Conservation (phyloP, 2,888 invertebrate genomes). For the Strigamia maritima region DNA sequence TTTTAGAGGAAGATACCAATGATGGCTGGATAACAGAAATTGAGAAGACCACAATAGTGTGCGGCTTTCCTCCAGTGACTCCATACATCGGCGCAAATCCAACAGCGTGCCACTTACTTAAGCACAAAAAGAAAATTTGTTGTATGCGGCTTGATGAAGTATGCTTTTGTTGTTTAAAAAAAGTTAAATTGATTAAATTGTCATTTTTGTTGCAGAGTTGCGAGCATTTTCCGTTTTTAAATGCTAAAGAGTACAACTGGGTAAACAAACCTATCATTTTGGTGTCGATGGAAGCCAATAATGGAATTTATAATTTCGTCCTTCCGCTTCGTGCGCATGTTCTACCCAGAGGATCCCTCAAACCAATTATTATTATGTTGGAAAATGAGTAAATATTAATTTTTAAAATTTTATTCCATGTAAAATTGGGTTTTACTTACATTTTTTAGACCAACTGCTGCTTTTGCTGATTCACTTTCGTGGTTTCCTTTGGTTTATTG, state of each 20-base stretch:
- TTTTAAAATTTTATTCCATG: too few species aligned
- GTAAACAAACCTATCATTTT: constrained; percentile 94
- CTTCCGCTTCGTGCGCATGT: constrained; percentile 95
- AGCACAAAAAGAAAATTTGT: constrained; percentile 52
- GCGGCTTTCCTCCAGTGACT: constrained; percentile 58
- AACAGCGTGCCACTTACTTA: constrained; percentile 55
- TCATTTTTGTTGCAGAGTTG: constrained; percentile 65
- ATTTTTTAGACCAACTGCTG: constrained; percentile 71
- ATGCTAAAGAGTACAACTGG: constrained; percentile 91
- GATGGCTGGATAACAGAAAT: constrained; percentile 60
- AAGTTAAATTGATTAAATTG: neutral
- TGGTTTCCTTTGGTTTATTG: constrained; percentile 97
- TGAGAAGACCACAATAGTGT: constrained; percentile 82
- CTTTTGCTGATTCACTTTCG: constrained; percentile 91
- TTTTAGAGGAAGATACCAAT: neutral
- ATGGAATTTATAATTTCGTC: constrained; percentile 97
- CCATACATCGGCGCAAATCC: constrained; percentile 56
- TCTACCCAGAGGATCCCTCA: constrained; percentile 83
- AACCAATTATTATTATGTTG: constrained; percentile 89
- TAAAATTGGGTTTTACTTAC: too few species aligned
- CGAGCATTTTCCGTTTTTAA: constrained; percentile 86
- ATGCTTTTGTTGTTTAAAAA: neutral
- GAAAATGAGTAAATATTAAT: constrained; percentile 61
- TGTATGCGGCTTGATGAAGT: constrained; percentile 52
- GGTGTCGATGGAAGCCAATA: constrained; percentile 93